Conservation (phyloP, 2,888 invertebrate species). For the Camptogramma bilineatum region DNA sequence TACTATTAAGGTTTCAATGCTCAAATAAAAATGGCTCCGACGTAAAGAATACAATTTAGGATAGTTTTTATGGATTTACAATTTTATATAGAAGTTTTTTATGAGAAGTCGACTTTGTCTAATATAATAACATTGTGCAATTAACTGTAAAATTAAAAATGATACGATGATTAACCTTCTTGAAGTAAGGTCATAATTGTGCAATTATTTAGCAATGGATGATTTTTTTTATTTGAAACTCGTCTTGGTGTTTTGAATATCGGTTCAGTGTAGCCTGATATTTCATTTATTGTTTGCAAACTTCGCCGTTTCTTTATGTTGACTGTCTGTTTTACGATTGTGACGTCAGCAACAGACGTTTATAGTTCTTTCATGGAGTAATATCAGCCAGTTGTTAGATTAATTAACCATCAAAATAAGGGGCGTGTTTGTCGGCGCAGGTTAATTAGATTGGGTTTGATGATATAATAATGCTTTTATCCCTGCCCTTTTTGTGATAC, state of each 20-base stretch:
- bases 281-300: constrained; percentile 29
- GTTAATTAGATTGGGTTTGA: constrained; percentile 3
- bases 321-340: constrained; percentile 33
- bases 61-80: not conserved
- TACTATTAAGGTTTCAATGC: not conserved
- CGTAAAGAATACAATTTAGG: not conserved
- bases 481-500: too few relatives aligned
- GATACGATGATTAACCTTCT: too few relatives aligned
- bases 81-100: not conserved
- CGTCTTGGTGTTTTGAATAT: not conserved
- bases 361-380: constrained; percentile 31
- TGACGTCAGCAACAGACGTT: constrained; percentile 36
- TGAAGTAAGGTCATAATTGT: too few relatives aligned
- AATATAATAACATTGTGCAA: too few relatives aligned
- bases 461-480: too few relatives aligned
- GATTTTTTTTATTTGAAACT: not conserved
- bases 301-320: constrained; percentile 27
- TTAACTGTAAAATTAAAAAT: too few relatives aligned
- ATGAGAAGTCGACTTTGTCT: too few relatives aligned
- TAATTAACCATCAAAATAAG: constrained; percentile 16
- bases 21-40: not conserved
- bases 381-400: constrained; percentile 20
- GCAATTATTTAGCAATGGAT: too few relatives aligned
- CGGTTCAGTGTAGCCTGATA: constrained; percentile 15
- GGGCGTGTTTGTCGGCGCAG: constrained; percentile 1